A percentile compares a stretch with the other conserved stretches of the same genome.
phyloP scores from a whole-genome alignment of 2,888 invertebrate genomes.

The Melanophora roralis region DNA sequence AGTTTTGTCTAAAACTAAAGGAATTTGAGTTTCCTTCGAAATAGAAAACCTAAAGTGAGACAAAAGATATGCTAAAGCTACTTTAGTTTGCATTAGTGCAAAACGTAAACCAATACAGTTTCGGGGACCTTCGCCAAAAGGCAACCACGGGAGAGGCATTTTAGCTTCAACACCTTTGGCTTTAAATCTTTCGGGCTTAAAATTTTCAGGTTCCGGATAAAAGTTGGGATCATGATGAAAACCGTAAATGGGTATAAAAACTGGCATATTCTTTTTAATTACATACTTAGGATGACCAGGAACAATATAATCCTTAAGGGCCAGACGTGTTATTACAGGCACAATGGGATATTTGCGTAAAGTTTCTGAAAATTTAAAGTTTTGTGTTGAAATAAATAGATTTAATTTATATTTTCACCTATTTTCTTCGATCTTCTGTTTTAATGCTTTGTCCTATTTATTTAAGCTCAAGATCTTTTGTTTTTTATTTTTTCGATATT shows the following conservation, averaged over 20 bases:
- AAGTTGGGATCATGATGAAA: slow-evolving; percentile 79
- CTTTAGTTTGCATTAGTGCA: slow-evolving; percentile 65
- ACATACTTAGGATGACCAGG: slow-evolving; percentile 77
- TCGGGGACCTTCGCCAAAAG: slow-evolving; percentile 67
- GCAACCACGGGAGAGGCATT: slow-evolving; percentile 73
- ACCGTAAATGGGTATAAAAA: slow-evolving; percentile 73
- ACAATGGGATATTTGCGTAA: slow-evolving; percentile 79
- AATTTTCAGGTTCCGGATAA: slow-evolving; percentile 79
- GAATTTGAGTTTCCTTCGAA: slow-evolving; percentile 51
- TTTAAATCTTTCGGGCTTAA: slow-evolving; percentile 81
- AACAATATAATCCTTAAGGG: slow-evolving; percentile 78
- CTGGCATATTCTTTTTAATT: slow-evolving; percentile 75
- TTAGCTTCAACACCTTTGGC: slow-evolving; percentile 78
- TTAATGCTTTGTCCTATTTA: no score
- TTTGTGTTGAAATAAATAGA: no score
- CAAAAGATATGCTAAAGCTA: slow-evolving; percentile 63
- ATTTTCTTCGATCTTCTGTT: no score
- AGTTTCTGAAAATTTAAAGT: no score
- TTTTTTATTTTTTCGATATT: no score
- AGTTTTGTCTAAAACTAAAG: slow-evolving; percentile 36
- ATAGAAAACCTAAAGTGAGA: slow-evolving; percentile 60
- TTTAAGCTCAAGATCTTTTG: no score
- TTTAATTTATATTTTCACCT: no score
- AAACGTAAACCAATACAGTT: slow-evolving; percentile 67
- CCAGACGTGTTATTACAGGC: slow-evolving; percentile 78